A percentile compares a stretch with the other conserved stretches of the same genome.
phyloP scores from a whole-genome alignment of 2,797 vertebrate species.

The Myoxocephalus aenaeus region DNA sequence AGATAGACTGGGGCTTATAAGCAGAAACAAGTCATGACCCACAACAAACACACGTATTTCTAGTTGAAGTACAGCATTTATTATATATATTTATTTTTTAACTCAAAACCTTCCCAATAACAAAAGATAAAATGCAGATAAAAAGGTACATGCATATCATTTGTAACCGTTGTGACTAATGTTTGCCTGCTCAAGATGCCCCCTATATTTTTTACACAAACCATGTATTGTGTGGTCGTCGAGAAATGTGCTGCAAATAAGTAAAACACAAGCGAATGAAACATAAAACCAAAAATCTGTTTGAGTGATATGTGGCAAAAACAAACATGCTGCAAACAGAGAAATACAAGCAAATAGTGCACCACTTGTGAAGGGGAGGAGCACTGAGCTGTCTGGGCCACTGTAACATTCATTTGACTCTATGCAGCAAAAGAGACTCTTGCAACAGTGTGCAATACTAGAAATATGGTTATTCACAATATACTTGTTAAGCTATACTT shows the following conservation, averaged over 20 bases:
- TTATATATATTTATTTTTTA: background rate
- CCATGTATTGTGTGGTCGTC: background rate
- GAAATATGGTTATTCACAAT: background rate
- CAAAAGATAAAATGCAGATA: background rate
- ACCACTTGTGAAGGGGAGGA: background rate
- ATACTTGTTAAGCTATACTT: background rate
- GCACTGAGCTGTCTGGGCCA: background rate
- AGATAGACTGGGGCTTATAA: background rate
- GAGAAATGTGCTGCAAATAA: background rate
- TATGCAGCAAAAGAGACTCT: background rate
- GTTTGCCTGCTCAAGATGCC: background rate
- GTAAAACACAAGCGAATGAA: background rate
- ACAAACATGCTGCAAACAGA: background rate
- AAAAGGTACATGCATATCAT: background rate
- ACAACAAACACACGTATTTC: background rate
- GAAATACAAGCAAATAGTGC: background rate
- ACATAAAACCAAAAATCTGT: background rate
- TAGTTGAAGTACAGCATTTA: background rate
- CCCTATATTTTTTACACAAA: background rate
- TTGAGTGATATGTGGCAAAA: background rate
- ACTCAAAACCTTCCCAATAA: background rate
- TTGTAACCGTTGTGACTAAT: background rate
- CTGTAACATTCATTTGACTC: background rate
- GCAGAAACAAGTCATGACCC: background rate
- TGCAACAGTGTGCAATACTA: background rate